A percentile compares a stretch with the other conserved stretches of the same genome.
These are phyloP conservation scores for Petrosia ficiformis DNA, from an alignment of 37 sponge, comb jelly and placozoan species.

Conservation along the genomic window DNA sequence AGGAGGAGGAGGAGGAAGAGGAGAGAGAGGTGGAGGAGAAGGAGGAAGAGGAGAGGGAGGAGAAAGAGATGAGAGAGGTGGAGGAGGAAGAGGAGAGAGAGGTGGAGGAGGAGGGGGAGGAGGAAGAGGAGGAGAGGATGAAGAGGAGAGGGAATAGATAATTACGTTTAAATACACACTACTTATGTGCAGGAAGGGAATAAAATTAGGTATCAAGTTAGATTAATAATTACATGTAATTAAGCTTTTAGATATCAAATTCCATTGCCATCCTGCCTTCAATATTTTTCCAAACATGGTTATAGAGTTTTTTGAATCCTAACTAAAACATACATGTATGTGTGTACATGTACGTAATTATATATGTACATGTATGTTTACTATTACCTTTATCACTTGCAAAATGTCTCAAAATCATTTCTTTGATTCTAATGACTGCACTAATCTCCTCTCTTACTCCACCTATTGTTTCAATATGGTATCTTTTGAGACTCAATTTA, in stretches of 20 bases:
- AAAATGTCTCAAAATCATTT: slow-evolving; percentile 54
- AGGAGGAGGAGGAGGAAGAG: not conserved
- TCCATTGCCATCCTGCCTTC: too few species aligned
- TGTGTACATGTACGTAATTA: too few species aligned
- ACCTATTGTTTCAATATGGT: slow-evolving; percentile 44
- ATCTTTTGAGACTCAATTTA: slow-evolving; percentile 48
- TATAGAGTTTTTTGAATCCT: too few species aligned
- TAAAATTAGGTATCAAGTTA: too few species aligned
- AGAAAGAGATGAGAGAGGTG: too few species aligned
- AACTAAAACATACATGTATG: too few species aligned
- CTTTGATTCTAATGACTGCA: slow-evolving; percentile 57
- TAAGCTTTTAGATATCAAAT: too few species aligned
- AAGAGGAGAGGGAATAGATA: not conserved
- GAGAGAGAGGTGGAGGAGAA: too few species aligned
- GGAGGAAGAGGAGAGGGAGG: not conserved
- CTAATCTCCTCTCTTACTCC: slow-evolving; percentile 63
- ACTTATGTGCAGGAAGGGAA: too few species aligned
- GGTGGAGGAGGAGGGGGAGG: not conserved
- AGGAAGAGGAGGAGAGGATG: slow-evolving; percentile 5
- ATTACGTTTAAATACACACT: not conserved
- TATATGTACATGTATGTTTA: too few species aligned
- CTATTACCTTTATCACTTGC: slow-evolving; percentile 61
- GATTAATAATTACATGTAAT: too few species aligned
- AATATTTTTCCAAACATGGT: too few species aligned
- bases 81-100: not conserved